phyloP scores from a whole-genome alignment of 2,797 vertebrate genomes.

The Loris lydekkerianus region DNA sequence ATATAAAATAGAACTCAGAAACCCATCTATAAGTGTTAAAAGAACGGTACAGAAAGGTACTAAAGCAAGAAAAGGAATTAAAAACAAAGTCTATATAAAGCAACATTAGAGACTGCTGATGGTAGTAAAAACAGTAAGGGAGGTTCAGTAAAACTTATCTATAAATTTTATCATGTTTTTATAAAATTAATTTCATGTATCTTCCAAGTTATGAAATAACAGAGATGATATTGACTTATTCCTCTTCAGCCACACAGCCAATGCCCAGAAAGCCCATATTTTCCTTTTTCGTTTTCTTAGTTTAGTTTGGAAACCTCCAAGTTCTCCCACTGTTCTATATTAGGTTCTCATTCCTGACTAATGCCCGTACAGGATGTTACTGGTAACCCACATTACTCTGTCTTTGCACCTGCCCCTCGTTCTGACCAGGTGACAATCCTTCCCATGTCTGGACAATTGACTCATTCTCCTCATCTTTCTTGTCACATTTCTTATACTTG shows the following conservation, averaged over 20 bases:
- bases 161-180: background rate
- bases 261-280: background rate
- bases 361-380: background rate
- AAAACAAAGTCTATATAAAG: background rate
- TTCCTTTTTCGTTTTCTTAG: background rate
- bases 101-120: background rate
- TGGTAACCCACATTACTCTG: background rate
- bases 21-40: background rate
- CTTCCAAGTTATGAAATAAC: background rate
- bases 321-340: background rate
- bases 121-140: background rate
- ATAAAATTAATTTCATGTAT: background rate
- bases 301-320: background rate
- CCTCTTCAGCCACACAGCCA: background rate
- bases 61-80: background rate
- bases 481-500: background rate
- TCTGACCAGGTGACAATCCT: background rate
- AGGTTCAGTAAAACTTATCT: background rate
- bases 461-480: background rate
- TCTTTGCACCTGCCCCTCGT: background rate
- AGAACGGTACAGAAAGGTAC: background rate
- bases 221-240: background rate
- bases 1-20: slow-evolving; percentile 21
- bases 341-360: background rate
- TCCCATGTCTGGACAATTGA: background rate